Percentiles rank a stretch among this genome's conserved stretches.
Conservation (phyloP, 2,797 vertebrate species). For the Meda fulgida region DNA sequence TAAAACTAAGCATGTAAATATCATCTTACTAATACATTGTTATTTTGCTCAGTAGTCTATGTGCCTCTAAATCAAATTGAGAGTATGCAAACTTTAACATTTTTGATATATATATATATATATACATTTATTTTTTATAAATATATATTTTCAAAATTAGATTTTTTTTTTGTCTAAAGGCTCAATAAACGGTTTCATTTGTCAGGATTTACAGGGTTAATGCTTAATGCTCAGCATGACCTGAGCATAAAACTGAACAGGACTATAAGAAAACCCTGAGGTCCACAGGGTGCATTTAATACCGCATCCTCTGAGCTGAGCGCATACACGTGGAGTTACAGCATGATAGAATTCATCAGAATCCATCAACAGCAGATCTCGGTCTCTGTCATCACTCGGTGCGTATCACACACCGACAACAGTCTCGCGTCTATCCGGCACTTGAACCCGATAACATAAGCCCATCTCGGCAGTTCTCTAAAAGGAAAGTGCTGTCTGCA, state of each 20-base stretch:
- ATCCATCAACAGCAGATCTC: conserved; percentile 35
- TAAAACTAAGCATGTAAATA: not conserved
- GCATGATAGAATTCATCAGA: conserved; percentile 40
- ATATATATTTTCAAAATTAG: too few relatives aligned
- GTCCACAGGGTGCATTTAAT: not conserved
- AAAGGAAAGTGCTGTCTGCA: conserved; percentile 48
- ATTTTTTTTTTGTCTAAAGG: not conserved
- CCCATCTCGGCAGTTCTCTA: conserved; percentile 42
- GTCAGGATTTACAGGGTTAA: not conserved
- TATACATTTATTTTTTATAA: too few relatives aligned
- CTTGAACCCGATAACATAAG: conserved; percentile 63
- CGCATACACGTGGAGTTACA: not conserved
- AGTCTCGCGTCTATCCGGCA: conserved; percentile 52
- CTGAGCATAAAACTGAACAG: not conserved
- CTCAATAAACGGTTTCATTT: not conserved
- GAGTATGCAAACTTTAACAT: too few relatives aligned
- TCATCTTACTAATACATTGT: not conserved
- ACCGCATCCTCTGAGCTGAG: conserved; percentile 14
- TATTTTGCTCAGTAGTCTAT: not conserved
- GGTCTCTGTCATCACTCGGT: conserved; percentile 2
- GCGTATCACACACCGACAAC: conserved; percentile 28
- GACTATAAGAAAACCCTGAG: conserved; percentile 16
- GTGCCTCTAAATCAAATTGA: not conserved
- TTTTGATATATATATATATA: too few relatives aligned
- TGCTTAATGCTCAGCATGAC: conserved; percentile 14